Percentiles rank a stretch among this genome's conserved stretches.
phyloP scores from a whole-genome alignment of 2,113 vertebrate species.

The Cricetomys ansorgei region DNA sequence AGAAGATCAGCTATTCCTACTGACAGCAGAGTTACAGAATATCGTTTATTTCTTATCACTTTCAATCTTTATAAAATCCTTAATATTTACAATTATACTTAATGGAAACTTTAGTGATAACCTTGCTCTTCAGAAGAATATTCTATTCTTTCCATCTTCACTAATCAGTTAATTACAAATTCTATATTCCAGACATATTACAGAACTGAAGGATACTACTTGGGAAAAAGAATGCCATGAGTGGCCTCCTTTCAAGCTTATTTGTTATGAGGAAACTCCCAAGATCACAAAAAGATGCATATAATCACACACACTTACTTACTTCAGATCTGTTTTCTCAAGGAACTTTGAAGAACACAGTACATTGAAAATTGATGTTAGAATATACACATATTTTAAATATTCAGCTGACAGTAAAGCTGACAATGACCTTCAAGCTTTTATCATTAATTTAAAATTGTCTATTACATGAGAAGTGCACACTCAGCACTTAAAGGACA shows the following conservation, averaged over 20 bases:
- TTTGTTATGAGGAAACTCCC: not conserved
- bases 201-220: not conserved
- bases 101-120: not conserved
- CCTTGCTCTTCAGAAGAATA: not conserved
- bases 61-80: not conserved
- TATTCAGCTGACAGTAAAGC: constrained; percentile 56
- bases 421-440: constrained; percentile 61
- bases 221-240: not conserved
- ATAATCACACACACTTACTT: not conserved
- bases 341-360: constrained; percentile 50
- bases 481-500: constrained; percentile 56
- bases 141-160: not conserved
- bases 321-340: constrained; percentile 59
- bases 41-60: not conserved
- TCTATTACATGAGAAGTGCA: constrained; percentile 53
- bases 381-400: constrained; percentile 44
- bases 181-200: not conserved
- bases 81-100: not conserved
- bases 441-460: constrained; percentile 75
- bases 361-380: constrained; percentile 49
- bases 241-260: not conserved
- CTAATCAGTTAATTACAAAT: not conserved
- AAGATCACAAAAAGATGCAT: not conserved
- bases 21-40: not conserved
- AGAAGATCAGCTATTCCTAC: too few relatives aligned